Conservation (phyloP, 2,888 invertebrate genomes). For the Epistrophe grossulariae region DNA sequence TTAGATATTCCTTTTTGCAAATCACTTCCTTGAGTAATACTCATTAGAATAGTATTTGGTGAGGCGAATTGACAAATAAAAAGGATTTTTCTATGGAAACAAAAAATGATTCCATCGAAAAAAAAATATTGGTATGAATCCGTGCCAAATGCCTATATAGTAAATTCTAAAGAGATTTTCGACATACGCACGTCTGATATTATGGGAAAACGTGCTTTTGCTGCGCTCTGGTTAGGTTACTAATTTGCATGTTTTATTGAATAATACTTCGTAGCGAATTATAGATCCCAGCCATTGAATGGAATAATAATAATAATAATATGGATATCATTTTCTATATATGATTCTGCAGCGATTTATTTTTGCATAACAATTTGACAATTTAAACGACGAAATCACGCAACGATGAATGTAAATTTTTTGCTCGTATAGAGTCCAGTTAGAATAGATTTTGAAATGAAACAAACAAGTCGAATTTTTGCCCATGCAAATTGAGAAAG, state of each 20-base stretch:
- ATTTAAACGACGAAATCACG: background rate
- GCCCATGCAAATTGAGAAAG: no score
- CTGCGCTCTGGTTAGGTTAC: background rate
- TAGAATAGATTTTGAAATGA: no score
- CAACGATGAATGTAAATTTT: background rate
- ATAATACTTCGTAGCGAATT: slow-evolving; percentile 41
- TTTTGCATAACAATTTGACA: background rate
- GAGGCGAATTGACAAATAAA: slow-evolving; percentile 68
- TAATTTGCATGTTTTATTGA: slow-evolving; percentile 62
- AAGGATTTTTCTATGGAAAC: slow-evolving; percentile 50
- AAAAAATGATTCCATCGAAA: slow-evolving; percentile 19
- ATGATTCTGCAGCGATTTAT: background rate
- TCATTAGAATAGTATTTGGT: slow-evolving; percentile 59
- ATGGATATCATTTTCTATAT: slow-evolving; percentile 27
- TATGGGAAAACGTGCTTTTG: slow-evolving; percentile 49
- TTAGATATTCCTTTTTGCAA: slow-evolving; percentile 36
- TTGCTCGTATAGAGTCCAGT: background rate
- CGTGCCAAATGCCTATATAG: slow-evolving; percentile 21
- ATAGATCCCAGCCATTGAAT: slow-evolving; percentile 26
- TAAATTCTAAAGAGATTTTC: slow-evolving; percentile 57
- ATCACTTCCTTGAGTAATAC: slow-evolving; percentile 64
- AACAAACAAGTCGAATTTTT: no score
- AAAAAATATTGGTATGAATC: slow-evolving; percentile 7
- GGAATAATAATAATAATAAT: slow-evolving; percentile 12
- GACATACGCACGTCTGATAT: slow-evolving; percentile 52